These are phyloP conservation scores for Calephelis perditalis DNA, from an alignment of 2,888 invertebrate genomes.

Conservation along the genomic window DNA sequence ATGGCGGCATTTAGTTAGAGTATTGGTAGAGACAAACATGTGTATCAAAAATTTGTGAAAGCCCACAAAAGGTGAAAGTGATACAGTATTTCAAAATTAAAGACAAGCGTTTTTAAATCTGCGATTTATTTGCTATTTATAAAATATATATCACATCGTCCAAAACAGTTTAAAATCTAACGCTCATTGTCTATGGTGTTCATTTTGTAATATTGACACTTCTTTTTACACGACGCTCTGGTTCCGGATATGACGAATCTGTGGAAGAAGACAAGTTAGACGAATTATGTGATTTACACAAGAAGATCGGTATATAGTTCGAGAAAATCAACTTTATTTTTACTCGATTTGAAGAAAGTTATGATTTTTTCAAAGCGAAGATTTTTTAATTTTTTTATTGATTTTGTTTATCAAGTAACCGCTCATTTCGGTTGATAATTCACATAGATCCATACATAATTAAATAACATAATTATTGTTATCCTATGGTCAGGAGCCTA, in stretches of 20 bases:
- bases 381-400: too few relatives aligned
- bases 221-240: constrained; percentile 45
- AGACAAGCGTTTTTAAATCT: not conserved
- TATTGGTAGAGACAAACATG: not conserved
- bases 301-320: constrained; percentile 26
- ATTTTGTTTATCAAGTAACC: too few relatives aligned
- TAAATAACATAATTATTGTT: too few relatives aligned
- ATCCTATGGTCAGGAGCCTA: too few relatives aligned
- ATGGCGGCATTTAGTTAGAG: not conserved
- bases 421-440: too few relatives aligned
- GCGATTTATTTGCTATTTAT: constrained; percentile 16
- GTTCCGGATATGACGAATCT: constrained; percentile 38
- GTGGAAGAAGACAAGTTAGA: not conserved
- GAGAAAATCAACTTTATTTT: not conserved
- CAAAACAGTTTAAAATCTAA: constrained; percentile 42
- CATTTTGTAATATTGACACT: constrained; percentile 51
- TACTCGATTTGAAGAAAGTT: not conserved
- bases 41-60: too few relatives aligned
- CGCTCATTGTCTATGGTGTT: constrained; percentile 26
- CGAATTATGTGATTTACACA: constrained; percentile 33
- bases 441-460: too few relatives aligned
- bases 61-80: too few relatives aligned
- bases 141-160: constrained; percentile 35
- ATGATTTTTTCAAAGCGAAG: too few relatives aligned
- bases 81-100: not conserved